Conservation (phyloP, 2,797 vertebrate genomes). For the Chaenodraco wilsoni region DNA sequence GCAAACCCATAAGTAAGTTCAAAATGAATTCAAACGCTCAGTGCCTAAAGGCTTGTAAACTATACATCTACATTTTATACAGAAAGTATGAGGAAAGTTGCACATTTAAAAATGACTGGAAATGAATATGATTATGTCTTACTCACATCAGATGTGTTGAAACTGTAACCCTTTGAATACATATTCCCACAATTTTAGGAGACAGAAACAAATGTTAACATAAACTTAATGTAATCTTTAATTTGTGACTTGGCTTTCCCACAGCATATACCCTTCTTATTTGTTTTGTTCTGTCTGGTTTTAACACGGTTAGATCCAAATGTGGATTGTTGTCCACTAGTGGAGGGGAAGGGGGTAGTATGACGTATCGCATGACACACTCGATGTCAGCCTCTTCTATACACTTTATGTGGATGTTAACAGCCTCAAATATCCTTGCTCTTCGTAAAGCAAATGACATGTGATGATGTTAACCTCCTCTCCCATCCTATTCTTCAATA, state of each 20-base stretch:
- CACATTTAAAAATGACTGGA: not conserved
- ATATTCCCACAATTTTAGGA: not conserved
- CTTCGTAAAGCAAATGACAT: not conserved
- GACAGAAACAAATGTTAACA: not conserved
- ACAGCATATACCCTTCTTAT: not conserved
- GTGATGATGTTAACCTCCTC: not conserved
- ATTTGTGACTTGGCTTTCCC: not conserved
- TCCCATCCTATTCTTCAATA: not conserved
- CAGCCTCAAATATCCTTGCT: not conserved
- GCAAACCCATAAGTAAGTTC: not conserved
- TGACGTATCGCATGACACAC: not conserved
- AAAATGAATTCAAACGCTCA: slow-evolving; percentile 1
- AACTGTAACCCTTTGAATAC: not conserved
- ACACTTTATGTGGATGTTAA: not conserved
- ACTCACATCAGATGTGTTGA: not conserved
- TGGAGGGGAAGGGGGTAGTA: not conserved
- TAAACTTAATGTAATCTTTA: not conserved
- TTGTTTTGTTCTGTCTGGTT: not conserved
- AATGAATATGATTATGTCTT: not conserved
- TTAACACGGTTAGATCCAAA: not conserved
- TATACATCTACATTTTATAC: not conserved
- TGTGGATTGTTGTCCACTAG: not conserved
- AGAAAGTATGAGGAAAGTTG: not conserved
- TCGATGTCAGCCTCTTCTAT: not conserved
- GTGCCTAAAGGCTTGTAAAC: not conserved